Base-by-base conservation (phyloP, 2,888 invertebrate genomes). In the Digitonthophagus gazella region DNA sequence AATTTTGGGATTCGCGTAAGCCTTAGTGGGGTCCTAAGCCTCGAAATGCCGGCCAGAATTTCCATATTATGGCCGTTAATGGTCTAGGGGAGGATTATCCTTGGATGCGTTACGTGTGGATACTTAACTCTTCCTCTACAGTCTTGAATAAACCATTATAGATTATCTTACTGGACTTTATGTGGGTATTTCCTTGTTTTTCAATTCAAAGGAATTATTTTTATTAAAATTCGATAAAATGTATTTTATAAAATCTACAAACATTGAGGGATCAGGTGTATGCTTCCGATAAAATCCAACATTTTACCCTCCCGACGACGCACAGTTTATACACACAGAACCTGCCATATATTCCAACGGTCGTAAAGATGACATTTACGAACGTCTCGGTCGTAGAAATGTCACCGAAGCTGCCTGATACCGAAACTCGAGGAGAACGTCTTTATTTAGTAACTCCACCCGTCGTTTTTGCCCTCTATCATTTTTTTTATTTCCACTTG, bases 1-100 rank as follows among this genome's bases (percentile, higher is more conserved):
- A 86, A 86, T 86, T 86, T 81, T 77, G 80, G 83, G 86, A 86
- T 86, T 85, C 85, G 84, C 84, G 84, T 86, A 86, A 86, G 85
- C 86, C 84, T 84, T 67, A 18, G 61, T 19, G 61, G 61, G 61
- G 6, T 61, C 61, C 61, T 61, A 61, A 61, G 61, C 61, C 28
- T 61, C 61, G 61, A 61, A 61, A 61, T 61, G 61, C 61, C 20
- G 19, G 18, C 20, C 18, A 19, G 61, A 61, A 61, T 61, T 61
- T 61, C 18, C 61, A 61, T 61, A 61, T 61, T 61, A 61, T 19
- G 16, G n/a, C 20, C 61, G 28, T 44, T 44, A 44, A 44, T 44
- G 28, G 61, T 19, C 61, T 14, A 14, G n/a, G 15, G 15, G 58
- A 18, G 57, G 19, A 19, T 61, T 61, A 61, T 19, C 61, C 20